These are phyloP conservation scores for Gari tellinella DNA, from an alignment of 2,888 invertebrate species.

Conservation along the genomic window DNA sequence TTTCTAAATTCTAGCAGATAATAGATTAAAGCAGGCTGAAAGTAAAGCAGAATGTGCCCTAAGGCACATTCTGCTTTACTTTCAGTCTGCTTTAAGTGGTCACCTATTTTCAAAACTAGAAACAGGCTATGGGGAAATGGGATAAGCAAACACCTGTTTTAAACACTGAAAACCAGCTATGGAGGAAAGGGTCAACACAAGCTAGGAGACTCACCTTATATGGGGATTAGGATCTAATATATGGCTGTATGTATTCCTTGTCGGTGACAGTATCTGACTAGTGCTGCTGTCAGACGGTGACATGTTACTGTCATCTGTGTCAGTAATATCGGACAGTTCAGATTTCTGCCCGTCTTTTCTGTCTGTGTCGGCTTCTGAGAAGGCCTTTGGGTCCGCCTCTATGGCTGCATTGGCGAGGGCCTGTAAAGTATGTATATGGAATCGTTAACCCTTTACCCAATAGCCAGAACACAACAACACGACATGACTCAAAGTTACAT, in stretches of 20 bases:
- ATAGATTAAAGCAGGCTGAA: no score
- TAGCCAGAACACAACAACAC: no score
- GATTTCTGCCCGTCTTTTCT: slow-evolving; percentile 52
- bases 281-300: slow-evolving; percentile 56
- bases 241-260: slow-evolving; percentile 51
- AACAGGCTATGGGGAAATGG: no score
- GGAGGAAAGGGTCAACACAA: background rate
- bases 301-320: slow-evolving; percentile 57
- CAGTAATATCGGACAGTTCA: slow-evolving; percentile 54
- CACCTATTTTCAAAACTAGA: no score
- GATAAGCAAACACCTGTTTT: background rate
- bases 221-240: slow-evolving; percentile 36
- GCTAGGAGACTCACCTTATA: slow-evolving; percentile 4
- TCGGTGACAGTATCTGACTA: slow-evolving; percentile 58
- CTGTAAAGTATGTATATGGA: no score
- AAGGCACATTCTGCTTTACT: no score
- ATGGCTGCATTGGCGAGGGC: slow-evolving; percentile 61
- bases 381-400: slow-evolving; percentile 55
- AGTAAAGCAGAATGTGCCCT: no score
- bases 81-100: no score
- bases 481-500: no score
- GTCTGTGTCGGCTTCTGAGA: slow-evolving; percentile 31
- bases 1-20: no score
- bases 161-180: background rate
- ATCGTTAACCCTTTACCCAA: no score